Conservation (phyloP, 2,888 invertebrate genomes). For the Diaprepes abbreviatus region DNA sequence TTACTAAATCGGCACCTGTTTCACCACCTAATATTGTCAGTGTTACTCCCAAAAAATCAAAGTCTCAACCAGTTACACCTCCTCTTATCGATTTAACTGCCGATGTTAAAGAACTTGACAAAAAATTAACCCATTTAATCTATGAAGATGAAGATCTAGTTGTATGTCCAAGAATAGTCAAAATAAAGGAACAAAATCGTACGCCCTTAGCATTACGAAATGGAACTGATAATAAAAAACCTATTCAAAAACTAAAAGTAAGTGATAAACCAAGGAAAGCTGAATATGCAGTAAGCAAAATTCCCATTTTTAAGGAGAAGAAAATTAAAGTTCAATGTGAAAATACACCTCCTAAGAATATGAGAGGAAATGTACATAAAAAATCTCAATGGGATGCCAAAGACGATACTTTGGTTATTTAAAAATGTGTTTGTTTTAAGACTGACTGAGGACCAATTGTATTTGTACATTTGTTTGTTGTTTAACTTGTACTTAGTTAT, state of each 20-base stretch:
- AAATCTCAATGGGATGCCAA: slow-evolving; percentile 62
- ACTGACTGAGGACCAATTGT: not conserved
- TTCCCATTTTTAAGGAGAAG: slow-evolving; percentile 63
- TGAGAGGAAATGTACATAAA: slow-evolving; percentile 52
- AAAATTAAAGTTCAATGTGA: slow-evolving; percentile 62
- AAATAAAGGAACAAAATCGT: slow-evolving; percentile 57
- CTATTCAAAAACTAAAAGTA: slow-evolving; percentile 59
- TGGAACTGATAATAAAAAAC: slow-evolving; percentile 53
- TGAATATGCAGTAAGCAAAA: slow-evolving; percentile 59
- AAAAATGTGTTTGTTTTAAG: slow-evolving; percentile 41
- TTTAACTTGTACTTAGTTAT: not conserved
- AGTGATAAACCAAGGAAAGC: slow-evolving; percentile 63
- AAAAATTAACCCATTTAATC: slow-evolving; percentile 70
- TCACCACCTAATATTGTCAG: slow-evolving; percentile 15
- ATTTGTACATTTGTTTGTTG: not conserved
- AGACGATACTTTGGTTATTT: slow-evolving; percentile 64
- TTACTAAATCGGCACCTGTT: slow-evolving; percentile 24
- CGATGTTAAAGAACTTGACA: slow-evolving; percentile 63
- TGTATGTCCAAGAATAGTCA: slow-evolving; percentile 59
- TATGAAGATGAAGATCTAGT: slow-evolving; percentile 71
- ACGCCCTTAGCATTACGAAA: slow-evolving; percentile 61
- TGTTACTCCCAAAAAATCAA: slow-evolving; percentile 38
- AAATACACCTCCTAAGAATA: slow-evolving; percentile 63
- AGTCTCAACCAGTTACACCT: slow-evolving; percentile 51
- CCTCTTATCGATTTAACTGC: slow-evolving; percentile 54